Conservation (phyloP, 2,888 invertebrate genomes). For the Oscheius sp. region DNA sequence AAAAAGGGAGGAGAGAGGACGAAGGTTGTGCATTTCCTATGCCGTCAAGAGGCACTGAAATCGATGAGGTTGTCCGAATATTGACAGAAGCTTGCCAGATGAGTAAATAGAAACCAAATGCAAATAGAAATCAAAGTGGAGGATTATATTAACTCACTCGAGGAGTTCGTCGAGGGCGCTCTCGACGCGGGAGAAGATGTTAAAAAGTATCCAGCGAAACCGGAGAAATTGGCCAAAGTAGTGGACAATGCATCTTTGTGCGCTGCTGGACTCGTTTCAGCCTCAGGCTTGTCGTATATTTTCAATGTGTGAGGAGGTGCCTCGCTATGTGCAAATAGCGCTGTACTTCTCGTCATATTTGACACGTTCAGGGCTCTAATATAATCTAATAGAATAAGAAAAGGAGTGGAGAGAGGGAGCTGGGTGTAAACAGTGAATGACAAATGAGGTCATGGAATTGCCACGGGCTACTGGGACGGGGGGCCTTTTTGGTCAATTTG, state of each 20-base stretch:
- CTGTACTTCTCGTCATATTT: constrained; percentile 22
- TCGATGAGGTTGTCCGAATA: constrained; percentile 25
- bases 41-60: constrained; percentile 21
- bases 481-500: constrained; percentile 1
- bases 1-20: background rate
- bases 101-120: constrained; percentile 28
- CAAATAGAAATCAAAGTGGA: constrained; percentile 24
- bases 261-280: constrained; percentile 17
- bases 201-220: background rate
- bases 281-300: constrained; percentile 27
- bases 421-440: constrained; percentile 17
- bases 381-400: background rate
- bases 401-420: background rate
- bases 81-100: constrained; percentile 29
- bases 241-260: constrained; percentile 31
- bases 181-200: background rate
- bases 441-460: constrained; percentile 18
- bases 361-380: no score
- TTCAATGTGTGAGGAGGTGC: constrained; percentile 24
- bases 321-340: constrained; percentile 23
- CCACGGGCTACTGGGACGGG: background rate
- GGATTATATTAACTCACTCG: constrained; percentile 22
- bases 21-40: constrained; percentile 9
- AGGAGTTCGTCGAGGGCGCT: no score
- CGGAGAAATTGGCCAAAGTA: constrained; percentile 21